Base-by-base conservation (phyloP, 2,888 invertebrate genomes). In the Thecocarcelia acutangulata region DNA sequence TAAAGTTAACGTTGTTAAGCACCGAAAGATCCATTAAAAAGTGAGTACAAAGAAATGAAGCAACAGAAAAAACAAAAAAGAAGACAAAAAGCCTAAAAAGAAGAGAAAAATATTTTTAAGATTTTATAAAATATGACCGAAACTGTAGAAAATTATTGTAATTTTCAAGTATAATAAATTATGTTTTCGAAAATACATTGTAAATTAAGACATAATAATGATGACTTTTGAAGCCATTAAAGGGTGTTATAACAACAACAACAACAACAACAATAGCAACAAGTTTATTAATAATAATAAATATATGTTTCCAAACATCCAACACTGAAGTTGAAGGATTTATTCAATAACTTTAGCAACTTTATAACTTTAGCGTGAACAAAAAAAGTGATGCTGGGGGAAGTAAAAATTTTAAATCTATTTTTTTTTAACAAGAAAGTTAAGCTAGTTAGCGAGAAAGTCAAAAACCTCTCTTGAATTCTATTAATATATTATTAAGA, bases 181-280 rank as follows among this genome's bases (percentile, higher is more conserved):
- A 82, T 82, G 5, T 19, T 66, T 40, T 56, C 24, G 44, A 63
- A 54, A 63, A 24, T 50, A 50, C 12, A 73, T 37, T 11, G 33
- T 77, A 78, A 82, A 82, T 82, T 82, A 78, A 82, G 82, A 82
- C 82, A 78, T 82, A 82, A 78, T 82, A 82, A 82, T 82, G 78
- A 82, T 82, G 74, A 82, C 61, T 78, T 66, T 69, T 54, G 42
- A 72, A 66, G 37, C 46, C 74, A 75, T 70, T 78, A 74, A 82
- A 66, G 54, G 54, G 42, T 78, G 82, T 59, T 52, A 46, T 46
- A 73, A 64, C 46, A 69, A 50, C 64, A 66, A 50, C 64, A 70
- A 52, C 42, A 63, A 61, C 15, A 64, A 58, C 19, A 48, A 4
- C 8, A 13, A 24, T 24, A 24, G 44, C 12, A 24, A 48, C 13